These are phyloP conservation scores for Helogale parvula DNA, from an alignment of 2,113 vertebrate species.

Conservation along the genomic window DNA sequence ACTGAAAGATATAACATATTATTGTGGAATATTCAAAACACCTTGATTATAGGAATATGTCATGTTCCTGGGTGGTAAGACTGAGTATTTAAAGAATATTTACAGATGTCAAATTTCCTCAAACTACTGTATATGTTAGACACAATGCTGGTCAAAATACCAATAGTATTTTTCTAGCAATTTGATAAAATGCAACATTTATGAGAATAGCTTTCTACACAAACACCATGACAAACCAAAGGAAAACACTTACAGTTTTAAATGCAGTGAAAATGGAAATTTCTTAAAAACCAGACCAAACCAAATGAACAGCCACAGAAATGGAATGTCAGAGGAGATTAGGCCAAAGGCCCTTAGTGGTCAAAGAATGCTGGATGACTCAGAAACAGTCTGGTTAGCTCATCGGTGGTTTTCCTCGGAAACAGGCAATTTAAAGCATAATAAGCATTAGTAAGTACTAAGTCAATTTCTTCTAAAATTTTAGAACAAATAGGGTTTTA, in stretches of 20 bases:
- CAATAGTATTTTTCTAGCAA: neutral
- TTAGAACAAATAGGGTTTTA: slow-evolving; percentile 1
- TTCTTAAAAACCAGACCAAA: neutral
- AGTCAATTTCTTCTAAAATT: neutral
- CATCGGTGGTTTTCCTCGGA: neutral
- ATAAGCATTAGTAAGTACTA: neutral
- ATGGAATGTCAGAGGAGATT: neutral
- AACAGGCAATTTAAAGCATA: neutral
- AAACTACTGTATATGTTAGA: neutral
- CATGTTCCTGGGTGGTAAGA: neutral
- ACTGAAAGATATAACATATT: neutral
- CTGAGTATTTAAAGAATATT: neutral
- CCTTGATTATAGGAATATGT: neutral
- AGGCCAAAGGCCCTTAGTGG: neutral
- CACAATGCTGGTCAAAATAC: neutral
- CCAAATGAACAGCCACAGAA: neutral
- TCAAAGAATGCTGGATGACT: neutral
- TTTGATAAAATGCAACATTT: neutral
- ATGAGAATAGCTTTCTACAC: neutral
- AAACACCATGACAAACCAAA: neutral
- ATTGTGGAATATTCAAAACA: neutral
- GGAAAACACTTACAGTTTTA: neutral
- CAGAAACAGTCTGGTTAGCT: neutral
- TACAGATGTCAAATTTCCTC: neutral
- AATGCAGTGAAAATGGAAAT: neutral